Evolutionary conservation across 2,888 invertebrate genomes (phyloP), one percentile per base, ranked within the genome.

Genomic region (Smittia sp.): DNA sequence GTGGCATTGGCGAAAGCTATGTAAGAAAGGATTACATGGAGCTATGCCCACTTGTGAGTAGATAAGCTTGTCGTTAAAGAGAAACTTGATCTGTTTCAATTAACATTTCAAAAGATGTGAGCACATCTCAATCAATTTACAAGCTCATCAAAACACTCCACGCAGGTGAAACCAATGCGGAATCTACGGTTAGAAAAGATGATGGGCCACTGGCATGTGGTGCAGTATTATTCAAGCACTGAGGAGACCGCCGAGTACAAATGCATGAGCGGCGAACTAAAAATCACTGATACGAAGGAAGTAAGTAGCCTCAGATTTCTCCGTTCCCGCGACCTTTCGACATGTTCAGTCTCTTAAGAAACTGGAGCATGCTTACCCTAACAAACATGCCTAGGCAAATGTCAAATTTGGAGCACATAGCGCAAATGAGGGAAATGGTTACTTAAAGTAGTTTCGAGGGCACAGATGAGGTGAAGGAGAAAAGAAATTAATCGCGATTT

Each of bases 221-320:
- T 93, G 18, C 92, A 94, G 79, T 94, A 94, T 82, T 94, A 93
- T 79, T 93, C 94, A 1, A 93, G 93, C 79, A 92, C 91, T 0
- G 94, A 94, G 81, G 94, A 94, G 83, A 89, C 91, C 1, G 85
- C 93, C 7, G 89, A 91, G 3, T 94, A 94, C 80, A 88, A 91
- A 78, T 94, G 94, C 79, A 94, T 94, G 94, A 85, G 88, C 76
- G 90, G 93, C 69, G 78, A 80, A 75, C 82, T 73, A 13, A 27
- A 73, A 46, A 52, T 73, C 1, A 46, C 65, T 32, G 65, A 73
- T 32, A 39, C 24, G 13, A 73, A 41, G 24, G 73, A 73, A 39
- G 73, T 72, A 27, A 72, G 15, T 22, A 24, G 46, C 46, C 9
- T 32, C 3, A 32, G 32, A 32, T 32, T 32, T 32, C 32, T 32